Base-by-base conservation (phyloP, 1,140 invertebrate species). In the Diorhabda sublineata region DNA sequence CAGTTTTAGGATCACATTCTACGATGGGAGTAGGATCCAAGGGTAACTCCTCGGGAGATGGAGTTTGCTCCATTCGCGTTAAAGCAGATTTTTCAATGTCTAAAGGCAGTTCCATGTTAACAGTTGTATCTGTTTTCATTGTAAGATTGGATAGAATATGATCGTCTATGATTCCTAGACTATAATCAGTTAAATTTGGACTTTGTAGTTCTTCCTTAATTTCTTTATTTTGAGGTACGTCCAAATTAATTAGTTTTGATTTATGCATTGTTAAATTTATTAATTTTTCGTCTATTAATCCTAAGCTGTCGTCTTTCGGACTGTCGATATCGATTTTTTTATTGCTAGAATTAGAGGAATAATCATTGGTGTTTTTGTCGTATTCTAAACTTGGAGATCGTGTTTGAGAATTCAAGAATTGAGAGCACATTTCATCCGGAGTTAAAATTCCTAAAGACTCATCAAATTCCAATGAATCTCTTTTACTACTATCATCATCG, bases 401-500 rank as follows among this genome's bases (percentile, higher is more conserved):
- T 6, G 64, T 65, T 58, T 69, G 56, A n/a, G 85, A 87, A 74
- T 88, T 87, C 78, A 6, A 41, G 68, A 70, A 67, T 91, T 90
- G 66, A 89, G 7, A 45, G 5, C 47, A 87, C 92, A 95, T 94
- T 79, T 94, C 92, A 83, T 93, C 91, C 0, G 92, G 92, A 4
- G 92, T 93, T 11, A 95, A 82, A 71, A 95, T 94, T 5, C 92
- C 92, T 68, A 94, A 82, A 73, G 94, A 92, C 79, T 93, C 89
- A 75, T 93, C 78, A 59, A 74, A 75, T 59, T 81, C 80, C 41
- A 80, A 67, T 3, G 78, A 80, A 69, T 79, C 76, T 26, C 80
- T 61, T 72, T 81, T 81, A 66, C 61, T 70, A 43, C 44, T 69
- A 4, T 70, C 70, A 45, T 70, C 66, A 11, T 69, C 62, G 11